Base-by-base conservation (phyloP, 2,888 invertebrate species). In the Acleris sparsana region DNA sequence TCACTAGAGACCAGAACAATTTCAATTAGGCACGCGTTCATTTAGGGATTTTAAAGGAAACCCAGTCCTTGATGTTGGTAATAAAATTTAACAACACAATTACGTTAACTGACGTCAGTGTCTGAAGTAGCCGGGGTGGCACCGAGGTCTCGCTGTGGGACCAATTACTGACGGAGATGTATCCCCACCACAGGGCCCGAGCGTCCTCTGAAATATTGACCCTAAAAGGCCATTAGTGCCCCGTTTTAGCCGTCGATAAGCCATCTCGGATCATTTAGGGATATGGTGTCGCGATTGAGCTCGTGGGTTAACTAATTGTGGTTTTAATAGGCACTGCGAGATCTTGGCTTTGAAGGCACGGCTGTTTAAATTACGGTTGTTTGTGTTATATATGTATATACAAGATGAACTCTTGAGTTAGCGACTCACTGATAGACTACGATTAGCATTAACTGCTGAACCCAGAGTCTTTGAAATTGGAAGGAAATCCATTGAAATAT, bases 181-280 rank as follows among this genome's bases (percentile, higher is more conserved):
- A 55, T 56, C 60, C 48, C 65, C 65, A 65, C 74, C 70, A 73
- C 75, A 70, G 76, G 77, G 76, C 78, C 77, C 75, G 75, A 75
- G 73, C 71, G 72, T 63, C 55, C 78, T 73, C 84, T 90, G 83
- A 89, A 87, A 86, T 91, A 91, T 88, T 87, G 86, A 86, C 87
- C 86, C 82, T 82, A 80, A 84, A 86, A 84, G 82, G 77, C 85
- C 85, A 89, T 90, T 90, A 90, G 80, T 81, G 83, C 82, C 81
- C 83, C 86, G 78, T 79, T 81, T 80, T 76, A 74, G 73, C 75
- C 82, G 80, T 78, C 79, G 83, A 86, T 87, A 87, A 88, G 84
- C 82, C 83, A 80, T 83, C 84, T 84, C 83, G 78, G 80, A 81
- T 76, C 84, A 79, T 84, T 85, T 83, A 80, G 80, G 83, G 83